phyloP scores from a whole-genome alignment of 2,888 invertebrate species.

The Apodemia mormo region DNA sequence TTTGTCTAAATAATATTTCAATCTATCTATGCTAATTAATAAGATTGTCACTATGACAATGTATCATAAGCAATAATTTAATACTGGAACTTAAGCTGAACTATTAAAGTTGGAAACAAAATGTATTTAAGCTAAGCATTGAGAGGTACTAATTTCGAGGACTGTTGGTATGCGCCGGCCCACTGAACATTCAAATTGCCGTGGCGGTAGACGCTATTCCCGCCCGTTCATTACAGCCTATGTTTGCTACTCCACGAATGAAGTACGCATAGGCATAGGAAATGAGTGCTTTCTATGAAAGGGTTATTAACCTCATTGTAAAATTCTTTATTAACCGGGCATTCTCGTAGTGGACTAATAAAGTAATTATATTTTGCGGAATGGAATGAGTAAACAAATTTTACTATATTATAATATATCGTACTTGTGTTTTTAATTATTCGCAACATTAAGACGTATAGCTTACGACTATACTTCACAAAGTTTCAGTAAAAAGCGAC shows the following conservation, averaged over 20 bases:
- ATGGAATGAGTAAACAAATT: constrained; percentile 12
- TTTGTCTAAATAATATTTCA: no score
- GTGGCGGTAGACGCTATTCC: constrained; percentile 57
- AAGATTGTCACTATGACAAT: no score
- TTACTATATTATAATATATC: background rate
- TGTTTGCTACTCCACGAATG: constrained; percentile 64
- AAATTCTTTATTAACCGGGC: constrained; percentile 42
- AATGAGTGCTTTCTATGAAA: constrained; percentile 64
- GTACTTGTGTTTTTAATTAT: background rate
- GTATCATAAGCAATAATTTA: no score
- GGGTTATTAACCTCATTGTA: constrained; percentile 48
- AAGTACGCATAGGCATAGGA: constrained; percentile 52
- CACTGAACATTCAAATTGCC: constrained; percentile 74
- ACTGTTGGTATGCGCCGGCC: constrained; percentile 65
- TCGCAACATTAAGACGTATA: background rate
- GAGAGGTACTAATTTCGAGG: constrained; percentile 67
- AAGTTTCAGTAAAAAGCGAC: no score
- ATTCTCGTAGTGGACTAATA: constrained; percentile 25
- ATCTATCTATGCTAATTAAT: no score
- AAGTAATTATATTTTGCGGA: constrained; percentile 22
- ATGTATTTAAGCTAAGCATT: constrained; percentile 31
- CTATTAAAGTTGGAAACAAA: background rate
- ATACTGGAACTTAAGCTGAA: background rate
- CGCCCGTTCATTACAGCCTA: constrained; percentile 60
- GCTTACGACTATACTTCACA: no score